Conservation (phyloP, 2,113 vertebrate genomes). For the Prunella himalayana region DNA sequence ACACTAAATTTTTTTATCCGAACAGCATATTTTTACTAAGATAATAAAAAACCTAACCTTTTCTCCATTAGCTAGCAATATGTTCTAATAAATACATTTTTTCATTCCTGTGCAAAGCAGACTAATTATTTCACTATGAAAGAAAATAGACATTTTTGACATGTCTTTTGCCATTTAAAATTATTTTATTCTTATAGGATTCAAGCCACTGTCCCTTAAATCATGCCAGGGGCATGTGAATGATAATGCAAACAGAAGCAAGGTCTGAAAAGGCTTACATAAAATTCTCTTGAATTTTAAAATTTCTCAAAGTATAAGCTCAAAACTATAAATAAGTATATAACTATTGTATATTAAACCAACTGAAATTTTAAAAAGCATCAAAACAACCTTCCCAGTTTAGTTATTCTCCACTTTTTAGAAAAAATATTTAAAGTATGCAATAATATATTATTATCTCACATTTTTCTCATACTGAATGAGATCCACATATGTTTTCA, state of each 20-base stretch:
- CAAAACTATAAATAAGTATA: not conserved
- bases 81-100: not conserved
- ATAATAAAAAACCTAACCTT: not conserved
- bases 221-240: conserved; percentile 24
- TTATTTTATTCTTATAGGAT: not conserved
- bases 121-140: not conserved
- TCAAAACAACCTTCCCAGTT: not conserved
- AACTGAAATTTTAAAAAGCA: not conserved
- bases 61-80: not conserved
- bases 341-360: not conserved
- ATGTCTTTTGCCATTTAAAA: conserved; percentile 22
- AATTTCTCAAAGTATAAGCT: not conserved
- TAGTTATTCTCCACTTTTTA: not conserved
- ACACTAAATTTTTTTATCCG: not conserved
- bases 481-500: not conserved
- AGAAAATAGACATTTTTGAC: conserved; percentile 12
- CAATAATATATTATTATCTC: not conserved
- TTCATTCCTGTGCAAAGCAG: not conserved
- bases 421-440: not conserved
- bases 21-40: not conserved
- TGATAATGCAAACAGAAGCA: not conserved
- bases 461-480: not conserved
- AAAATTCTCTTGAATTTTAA: not conserved
- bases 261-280: not conserved
- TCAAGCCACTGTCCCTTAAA: conserved; percentile 42